Base-by-base conservation (phyloP, 2,113 vertebrate genomes). In the Charadrius vociferus region DNA sequence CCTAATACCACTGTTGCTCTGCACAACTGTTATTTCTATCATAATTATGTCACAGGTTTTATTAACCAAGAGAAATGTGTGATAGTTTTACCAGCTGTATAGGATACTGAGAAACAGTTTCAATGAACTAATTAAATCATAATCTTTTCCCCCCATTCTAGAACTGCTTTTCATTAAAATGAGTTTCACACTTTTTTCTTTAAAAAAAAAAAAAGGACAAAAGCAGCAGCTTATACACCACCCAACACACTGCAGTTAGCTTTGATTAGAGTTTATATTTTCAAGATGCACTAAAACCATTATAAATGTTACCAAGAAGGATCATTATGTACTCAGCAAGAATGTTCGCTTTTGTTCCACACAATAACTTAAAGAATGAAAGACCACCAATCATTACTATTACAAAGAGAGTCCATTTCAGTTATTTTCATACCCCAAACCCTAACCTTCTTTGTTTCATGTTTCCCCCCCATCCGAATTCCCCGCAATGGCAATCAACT, bases 41-140 rank as follows among this genome's bases (percentile, higher is more conserved):
- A 52, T 92, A 83, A 95, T 73, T 79, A 79, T 52, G 58, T 77
- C 81, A 90, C 18, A 50, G 45, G 71, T 85, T 96, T 97, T 94
- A 91, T 83, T 88, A 94, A 79, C 66, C 62, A 90, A 53, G 43
- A 92, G 77, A 95, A 95, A 82, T 9, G 29, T 34, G 29, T 73
- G 75, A 86, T 56, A 84, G 71, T 68, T 97, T 91, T 86, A 97
- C 49, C 92, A 94, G 70, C 50, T 84, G 52, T 45, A 75, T 22
- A 81, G 41, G 65, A 82, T 66, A 79, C 82, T 27, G 20, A 87
- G 82, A 91, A 95, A 39, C 26, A 41, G 36, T 95, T 96, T 81
- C 52, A 83, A 29, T 81, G 30, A 93, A 81, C 56, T 83, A 88
- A 92, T 90, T 81, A 68, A 91, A 89, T 90, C 22, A 67, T 70